Evolutionary conservation across 2,888 invertebrate genomes (phyloP), one percentile per base, ranked within the genome.

Genomic region (Ophioninae sp.): DNA sequence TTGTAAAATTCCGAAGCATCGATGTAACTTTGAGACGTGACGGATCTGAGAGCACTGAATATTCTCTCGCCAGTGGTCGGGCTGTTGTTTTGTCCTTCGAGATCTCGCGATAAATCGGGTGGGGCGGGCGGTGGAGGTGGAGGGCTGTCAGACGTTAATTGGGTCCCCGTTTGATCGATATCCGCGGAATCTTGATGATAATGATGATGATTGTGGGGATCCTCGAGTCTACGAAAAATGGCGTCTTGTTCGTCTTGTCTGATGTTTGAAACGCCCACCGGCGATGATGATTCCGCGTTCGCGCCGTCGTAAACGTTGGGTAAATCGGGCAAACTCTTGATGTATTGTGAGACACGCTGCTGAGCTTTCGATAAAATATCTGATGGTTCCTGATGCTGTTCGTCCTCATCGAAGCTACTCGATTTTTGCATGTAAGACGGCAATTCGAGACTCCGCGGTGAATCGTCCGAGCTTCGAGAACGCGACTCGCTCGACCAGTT

Each of bases 1-100:
- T 92, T 93, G 88, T 91, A 92, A 88, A 92, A 93, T 78, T 92
- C 92, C 59, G 92, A 91, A 13, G 92, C 91, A 62, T 93, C 92
- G 82, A 92, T 92, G 85, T 92, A 93, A 73, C 92, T 92, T 62
- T 92, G 92, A 8, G 92, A 90, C 1, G 91, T 91, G 41, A 91
- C 91, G 39, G 92, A 89, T 86, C 91, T 88, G 6, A 92, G 87
- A 2, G 92, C 91, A 74, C 90, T 92, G 78, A 93, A 93, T 79
- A 93, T 93, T 80, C 89, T 90, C 73, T 93, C 92, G 0, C 93
- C 93, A 7, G 92, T 92, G 3, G 92, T 92, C 2, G 88, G 91
- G 6, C 87, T 87, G 44, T 64, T 84, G 70, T 73, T 86, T 75
- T 91, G 91, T 59, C 88, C 88, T 69, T 72, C 70, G 70, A 85